Base-by-base conservation (phyloP, 2,888 invertebrate species). In the Eupeodes luniger region DNA sequence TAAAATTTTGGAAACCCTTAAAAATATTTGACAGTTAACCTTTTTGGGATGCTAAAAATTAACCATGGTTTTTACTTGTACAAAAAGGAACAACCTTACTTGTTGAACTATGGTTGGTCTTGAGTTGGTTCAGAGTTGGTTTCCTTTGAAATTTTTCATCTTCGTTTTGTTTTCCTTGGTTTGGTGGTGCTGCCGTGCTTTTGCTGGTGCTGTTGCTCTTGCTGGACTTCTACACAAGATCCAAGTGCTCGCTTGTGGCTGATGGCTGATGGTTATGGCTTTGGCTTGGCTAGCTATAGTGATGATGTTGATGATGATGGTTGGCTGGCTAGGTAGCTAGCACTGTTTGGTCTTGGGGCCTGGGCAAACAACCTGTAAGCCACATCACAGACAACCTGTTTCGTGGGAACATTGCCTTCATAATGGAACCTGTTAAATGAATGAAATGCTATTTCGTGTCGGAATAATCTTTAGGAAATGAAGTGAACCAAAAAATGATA, bases 351-450 rank as follows among this genome's bases (percentile, higher is more conserved):
- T 5, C 36, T 6, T 27, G 57, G 12, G 66, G 66, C 47, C 49
- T 78, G 81, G 85, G 61, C 77, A 62, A 79, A 82, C 88, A 85
- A 88, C 88, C 88, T 88, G 88, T 88, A 88, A 85, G 88, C 88
- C 87, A 87, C 87, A 27, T 27, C 27, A 85, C 85, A 82, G 86
- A 91, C 93, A 93, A 93, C 93, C 93, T 93, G 93, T 93, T 93
- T 92, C 93, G 93, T 93, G 93, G 93, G 93, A 93, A 93, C 92
- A 92, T 93, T 92, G 92, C 93, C 93, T 92, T 92, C 92, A 92
- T 92, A 92, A 93, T 93, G 93, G 92, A 93, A 93, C 93, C 93
- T 93, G 93, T 93, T 93, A 93, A 93, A 93, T 93, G 93, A 93
- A 93, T 93, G 93, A 93, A 93, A 93, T 93, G 93, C 92, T 92